These are phyloP conservation scores for Anorthoa munda DNA, from an alignment of 2,888 invertebrate genomes.

Conservation along the genomic window DNA sequence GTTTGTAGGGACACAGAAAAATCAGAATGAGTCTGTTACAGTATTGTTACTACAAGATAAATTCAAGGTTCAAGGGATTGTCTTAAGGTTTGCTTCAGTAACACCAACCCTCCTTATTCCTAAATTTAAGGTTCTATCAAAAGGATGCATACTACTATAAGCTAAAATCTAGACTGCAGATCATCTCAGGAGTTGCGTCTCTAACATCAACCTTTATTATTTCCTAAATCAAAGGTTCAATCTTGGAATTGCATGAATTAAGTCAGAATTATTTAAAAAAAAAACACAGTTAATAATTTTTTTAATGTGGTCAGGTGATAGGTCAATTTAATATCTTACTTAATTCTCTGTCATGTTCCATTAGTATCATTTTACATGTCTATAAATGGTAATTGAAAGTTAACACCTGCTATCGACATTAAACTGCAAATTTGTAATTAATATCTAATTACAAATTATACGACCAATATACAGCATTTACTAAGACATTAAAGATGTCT, in stretches of 20 bases:
- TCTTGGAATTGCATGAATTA: background rate
- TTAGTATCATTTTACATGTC: background rate
- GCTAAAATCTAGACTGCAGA: no score
- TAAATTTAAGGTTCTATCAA: background rate
- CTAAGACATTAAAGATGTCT: background rate
- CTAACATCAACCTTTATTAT: background rate
- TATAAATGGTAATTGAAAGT: constrained; percentile 7
- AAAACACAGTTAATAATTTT: no score
- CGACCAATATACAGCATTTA: background rate
- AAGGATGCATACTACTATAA: background rate
- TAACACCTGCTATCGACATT: background rate
- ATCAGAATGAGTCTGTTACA: background rate
- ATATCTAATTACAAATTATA: constrained; percentile 4
- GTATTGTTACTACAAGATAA: background rate
- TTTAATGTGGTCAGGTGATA: background rate
- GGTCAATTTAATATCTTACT: background rate
- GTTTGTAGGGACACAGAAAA: background rate
- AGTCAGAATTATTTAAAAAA: background rate
- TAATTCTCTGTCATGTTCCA: background rate
- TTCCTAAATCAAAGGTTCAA: background rate
- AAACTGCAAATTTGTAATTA: constrained; percentile 20
- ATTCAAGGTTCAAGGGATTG: background rate
- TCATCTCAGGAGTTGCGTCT: background rate
- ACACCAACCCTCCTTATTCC: background rate
- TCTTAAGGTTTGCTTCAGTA: background rate